Conservation (phyloP, 2,797 vertebrate genomes). For the Fistularia commersonii region DNA sequence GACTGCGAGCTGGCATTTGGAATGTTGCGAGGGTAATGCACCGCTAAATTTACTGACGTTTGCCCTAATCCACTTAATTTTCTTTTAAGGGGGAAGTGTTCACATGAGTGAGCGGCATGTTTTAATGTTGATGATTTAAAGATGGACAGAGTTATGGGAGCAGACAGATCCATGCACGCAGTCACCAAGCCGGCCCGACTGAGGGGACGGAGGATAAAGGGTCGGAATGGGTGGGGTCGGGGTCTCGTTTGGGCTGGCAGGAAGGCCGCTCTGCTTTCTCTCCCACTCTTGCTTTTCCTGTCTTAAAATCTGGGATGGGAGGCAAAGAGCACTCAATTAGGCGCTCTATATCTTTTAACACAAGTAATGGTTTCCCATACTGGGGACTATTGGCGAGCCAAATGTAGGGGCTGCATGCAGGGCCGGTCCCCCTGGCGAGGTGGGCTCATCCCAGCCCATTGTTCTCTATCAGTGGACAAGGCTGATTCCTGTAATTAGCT, state of each 20-base stretch:
- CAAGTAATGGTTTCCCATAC: conserved; percentile 62
- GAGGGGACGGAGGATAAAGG: conserved; percentile 9
- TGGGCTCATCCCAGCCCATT: conserved; percentile 82
- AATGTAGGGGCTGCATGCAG: conserved; percentile 57
- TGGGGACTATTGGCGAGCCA: conserved; percentile 45
- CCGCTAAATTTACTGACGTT: conserved; percentile 73
- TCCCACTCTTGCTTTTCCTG: conserved; percentile 25
- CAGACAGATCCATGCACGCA: conserved; percentile 43
- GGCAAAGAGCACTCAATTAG: conserved; percentile 66
- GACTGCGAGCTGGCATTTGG: conserved; percentile 58
- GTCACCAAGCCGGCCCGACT: conserved; percentile 8
- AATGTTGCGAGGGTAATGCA: conserved; percentile 62
- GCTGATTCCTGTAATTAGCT: conserved; percentile 99
- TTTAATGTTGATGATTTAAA: conserved; percentile 73
- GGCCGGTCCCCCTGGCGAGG: conserved; percentile 68
- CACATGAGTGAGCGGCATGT: conserved; percentile 67
- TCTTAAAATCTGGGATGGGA: conserved; percentile 41
- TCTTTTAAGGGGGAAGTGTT: conserved; percentile 70
- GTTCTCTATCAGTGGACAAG: conserved; percentile 89
- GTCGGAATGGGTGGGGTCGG: background rate
- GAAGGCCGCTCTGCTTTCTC: conserved; percentile 23
- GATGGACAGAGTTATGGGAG: conserved; percentile 61
- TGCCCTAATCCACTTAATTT: conserved; percentile 78
- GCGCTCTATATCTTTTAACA: conserved; percentile 59
- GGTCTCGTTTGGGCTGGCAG: conserved; percentile 15